Evolutionary conservation across 2,888 invertebrate species (phyloP).

Genomic region (Isotomurus palustris): DNA sequence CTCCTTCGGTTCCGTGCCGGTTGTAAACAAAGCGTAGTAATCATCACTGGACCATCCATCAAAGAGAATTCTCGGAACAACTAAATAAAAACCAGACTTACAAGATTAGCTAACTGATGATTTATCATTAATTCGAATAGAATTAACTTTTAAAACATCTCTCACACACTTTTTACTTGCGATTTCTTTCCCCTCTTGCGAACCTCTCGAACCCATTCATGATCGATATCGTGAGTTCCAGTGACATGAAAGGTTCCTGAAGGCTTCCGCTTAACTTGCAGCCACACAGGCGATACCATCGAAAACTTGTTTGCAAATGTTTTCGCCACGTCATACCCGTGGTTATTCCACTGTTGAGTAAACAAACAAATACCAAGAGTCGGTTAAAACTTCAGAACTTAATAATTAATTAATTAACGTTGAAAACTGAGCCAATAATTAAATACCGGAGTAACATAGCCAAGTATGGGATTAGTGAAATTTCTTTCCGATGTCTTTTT

Average conservation of each 20-base stretch:
- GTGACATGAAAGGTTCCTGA: constrained; percentile 62
- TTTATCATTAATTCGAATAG: constrained; percentile 5
- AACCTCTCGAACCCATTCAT: constrained; percentile 73
- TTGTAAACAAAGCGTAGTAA: constrained; percentile 65
- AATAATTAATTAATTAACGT: background rate
- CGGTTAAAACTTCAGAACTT: constrained; percentile 15
- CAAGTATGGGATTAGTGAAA: constrained; percentile 72
- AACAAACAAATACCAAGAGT: constrained; percentile 47
- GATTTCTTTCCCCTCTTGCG: constrained; percentile 57
- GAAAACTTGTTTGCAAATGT: constrained; percentile 82
- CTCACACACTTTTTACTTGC: constrained; percentile 57
- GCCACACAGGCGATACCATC: constrained; percentile 91
- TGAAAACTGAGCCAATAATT: background rate
- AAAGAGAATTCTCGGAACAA: constrained; percentile 83
- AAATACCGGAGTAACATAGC: constrained; percentile 82
- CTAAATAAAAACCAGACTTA: constrained; percentile 53
- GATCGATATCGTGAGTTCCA: constrained; percentile 78
- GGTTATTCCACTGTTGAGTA: constrained; percentile 96
- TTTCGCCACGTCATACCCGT: constrained; percentile 89
- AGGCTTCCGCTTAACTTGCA: constrained; percentile 69
- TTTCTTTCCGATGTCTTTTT: constrained; percentile 62
- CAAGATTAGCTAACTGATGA: constrained; percentile 3
- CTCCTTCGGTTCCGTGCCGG: constrained; percentile 62
- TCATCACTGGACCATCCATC: constrained; percentile 79
- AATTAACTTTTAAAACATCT: constrained; percentile 6